Evolutionary conservation across 2,888 invertebrate genomes (phyloP).

Genomic region (Pilophorus perplexus): DNA sequence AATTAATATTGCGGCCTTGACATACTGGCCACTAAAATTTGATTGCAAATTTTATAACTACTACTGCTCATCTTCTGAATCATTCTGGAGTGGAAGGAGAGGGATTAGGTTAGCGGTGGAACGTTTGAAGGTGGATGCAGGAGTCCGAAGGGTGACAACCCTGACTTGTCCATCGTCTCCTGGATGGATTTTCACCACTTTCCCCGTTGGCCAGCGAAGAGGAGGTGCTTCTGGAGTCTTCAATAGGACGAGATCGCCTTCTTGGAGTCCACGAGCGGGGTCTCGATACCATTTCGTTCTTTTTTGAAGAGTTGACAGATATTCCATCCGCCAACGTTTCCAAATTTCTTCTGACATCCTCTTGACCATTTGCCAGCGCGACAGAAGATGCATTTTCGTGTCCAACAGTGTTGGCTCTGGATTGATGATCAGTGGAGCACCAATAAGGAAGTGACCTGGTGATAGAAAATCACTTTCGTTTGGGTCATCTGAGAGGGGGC

Average conservation of each 20-base stretch:
- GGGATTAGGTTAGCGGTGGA: background rate
- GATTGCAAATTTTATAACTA: no score
- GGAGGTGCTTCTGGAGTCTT: constrained; percentile 22
- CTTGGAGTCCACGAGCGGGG: constrained; percentile 9
- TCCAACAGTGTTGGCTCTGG: constrained; percentile 48
- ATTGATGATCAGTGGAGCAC: constrained; percentile 44
- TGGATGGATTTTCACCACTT: constrained; percentile 7
- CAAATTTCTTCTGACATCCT: no score
- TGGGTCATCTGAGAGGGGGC: constrained; percentile 48
- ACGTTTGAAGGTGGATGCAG: background rate
- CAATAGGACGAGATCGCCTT: constrained; percentile 34
- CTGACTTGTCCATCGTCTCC: constrained; percentile 11
- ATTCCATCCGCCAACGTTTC: constrained; percentile 46
- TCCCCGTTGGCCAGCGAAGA: constrained; percentile 1
- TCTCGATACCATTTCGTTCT: constrained; percentile 39
- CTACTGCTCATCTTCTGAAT: no score
- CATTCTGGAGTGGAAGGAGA: background rate
- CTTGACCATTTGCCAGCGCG: constrained; percentile 46
- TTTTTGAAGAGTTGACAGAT: constrained; percentile 37
- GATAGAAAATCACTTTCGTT: constrained; percentile 48
- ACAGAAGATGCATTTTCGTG: constrained; percentile 36
- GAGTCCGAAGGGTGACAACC: background rate
- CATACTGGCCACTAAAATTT: no score
- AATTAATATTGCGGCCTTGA: no score
- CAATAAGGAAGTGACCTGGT: no score